Evolutionary conservation across 2,797 vertebrate species (phyloP), one percentile per base, ranked within the genome.

Genomic region (Graptemys geographica): DNA sequence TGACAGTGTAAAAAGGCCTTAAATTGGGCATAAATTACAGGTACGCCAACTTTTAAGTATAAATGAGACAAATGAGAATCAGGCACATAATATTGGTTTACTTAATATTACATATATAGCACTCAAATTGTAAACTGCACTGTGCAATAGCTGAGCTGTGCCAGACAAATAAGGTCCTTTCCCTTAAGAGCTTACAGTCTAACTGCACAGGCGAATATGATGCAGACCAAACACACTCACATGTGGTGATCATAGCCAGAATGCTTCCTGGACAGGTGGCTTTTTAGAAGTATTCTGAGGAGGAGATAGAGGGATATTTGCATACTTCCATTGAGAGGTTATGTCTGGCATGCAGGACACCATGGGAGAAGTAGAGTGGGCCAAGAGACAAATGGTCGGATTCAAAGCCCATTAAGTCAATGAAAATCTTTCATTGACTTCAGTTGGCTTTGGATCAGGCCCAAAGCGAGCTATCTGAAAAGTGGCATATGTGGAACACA

Each of bases 131-230:
- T 95, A 37, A 23, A 82, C 86, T 94, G 74, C 80, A 93, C 82
- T 88, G 87, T 87, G 79, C 59, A 94, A 0, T 33, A 83, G 57
- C 93, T 28, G 44, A 91, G 27, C 90, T 79, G 86, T 95, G 96
- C 96, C 96, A 96, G 90, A 94, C 89, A 90, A 92, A 92, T 92
- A 95, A 94, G 95, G 95, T 81, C 76, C 81, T 85, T n/a, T 91
- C 94, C 87, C 91, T 0, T 25, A 87, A 94, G 94, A 96, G 74
- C 33, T 65, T 65, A 9, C 5, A 2, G 33, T 28, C 53, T 21
- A 90, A 92, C 78, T 69, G 78, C 0, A 0, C 90, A 96, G 96
- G 95, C 93, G 91, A 92, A 96, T 62, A 91, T 84, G 90, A 19
- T n/a, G 16, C 33, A 18, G 87, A 44, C 92, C 88, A 95, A 92